phyloP scores from a whole-genome alignment of 2,888 invertebrate genomes.

The Lasioglossum oenotherae region DNA sequence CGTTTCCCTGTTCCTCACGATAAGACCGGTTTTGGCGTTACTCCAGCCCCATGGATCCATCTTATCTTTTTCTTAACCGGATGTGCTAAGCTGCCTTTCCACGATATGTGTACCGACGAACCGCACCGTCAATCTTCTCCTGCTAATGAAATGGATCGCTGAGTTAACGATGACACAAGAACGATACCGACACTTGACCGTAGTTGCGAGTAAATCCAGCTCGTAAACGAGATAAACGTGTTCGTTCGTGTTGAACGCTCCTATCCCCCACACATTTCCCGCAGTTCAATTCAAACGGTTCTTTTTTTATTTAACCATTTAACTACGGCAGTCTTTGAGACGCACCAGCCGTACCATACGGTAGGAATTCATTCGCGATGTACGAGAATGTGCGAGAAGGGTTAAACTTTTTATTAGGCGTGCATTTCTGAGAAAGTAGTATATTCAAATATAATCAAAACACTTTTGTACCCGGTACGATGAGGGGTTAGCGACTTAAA shows the following conservation, averaged over 20 bases:
- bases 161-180: constrained; percentile 38
- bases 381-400: too few relatives aligned
- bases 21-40: constrained; percentile 68
- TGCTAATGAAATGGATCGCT: constrained; percentile 47
- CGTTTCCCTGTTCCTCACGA: constrained; percentile 41
- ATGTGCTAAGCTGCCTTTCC: constrained; percentile 36
- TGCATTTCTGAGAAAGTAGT: too few relatives aligned
- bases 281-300: too few relatives aligned
- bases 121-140: constrained; percentile 34
- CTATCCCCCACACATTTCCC: too few relatives aligned
- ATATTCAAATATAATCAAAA: too few relatives aligned
- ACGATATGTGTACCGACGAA: neutral
- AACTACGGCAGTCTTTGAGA: too few relatives aligned
- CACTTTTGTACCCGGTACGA: too few relatives aligned
- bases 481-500: too few relatives aligned
- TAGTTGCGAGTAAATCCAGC: constrained; percentile 22
- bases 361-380: too few relatives aligned
- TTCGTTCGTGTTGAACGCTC: neutral
- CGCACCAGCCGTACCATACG: too few relatives aligned
- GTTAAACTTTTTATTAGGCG: too few relatives aligned
- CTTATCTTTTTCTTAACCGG: constrained; percentile 60
- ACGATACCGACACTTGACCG: neutral
- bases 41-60: constrained; percentile 62
- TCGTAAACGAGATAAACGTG: constrained; percentile 26
- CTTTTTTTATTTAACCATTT: too few relatives aligned